Conservation (phyloP, 35 echinoderm and acorn worm species). For the Antedon bifida region DNA sequence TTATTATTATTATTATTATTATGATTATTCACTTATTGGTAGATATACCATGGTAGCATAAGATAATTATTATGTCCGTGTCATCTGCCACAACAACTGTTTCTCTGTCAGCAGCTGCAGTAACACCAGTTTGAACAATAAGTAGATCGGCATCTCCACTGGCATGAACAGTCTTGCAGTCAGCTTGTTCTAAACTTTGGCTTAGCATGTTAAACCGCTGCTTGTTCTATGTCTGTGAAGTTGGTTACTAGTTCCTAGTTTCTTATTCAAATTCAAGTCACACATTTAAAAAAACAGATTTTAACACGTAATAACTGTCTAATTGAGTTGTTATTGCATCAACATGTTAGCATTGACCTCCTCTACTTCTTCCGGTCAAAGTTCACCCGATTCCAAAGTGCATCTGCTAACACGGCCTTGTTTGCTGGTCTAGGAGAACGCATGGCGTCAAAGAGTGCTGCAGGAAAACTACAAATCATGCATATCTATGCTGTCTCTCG, state of each 20-base stretch:
- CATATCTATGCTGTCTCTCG: neutral
- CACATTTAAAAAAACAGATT: no score
- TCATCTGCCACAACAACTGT: constrained; percentile 13
- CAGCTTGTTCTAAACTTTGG: neutral
- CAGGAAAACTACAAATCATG: neutral
- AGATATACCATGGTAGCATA: constrained; percentile 9
- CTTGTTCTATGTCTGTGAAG: neutral
- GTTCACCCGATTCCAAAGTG: no score
- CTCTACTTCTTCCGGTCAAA: no score
- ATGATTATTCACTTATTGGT: no score
- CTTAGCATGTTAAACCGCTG: constrained; percentile 4
- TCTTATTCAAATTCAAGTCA: no score
- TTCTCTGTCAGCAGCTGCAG: neutral
- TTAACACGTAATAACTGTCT: no score
- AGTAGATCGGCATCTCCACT: constrained; percentile 12
- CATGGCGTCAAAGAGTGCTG: neutral
- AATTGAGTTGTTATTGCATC: no score
- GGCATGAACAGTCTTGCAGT: neutral
- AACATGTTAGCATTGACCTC: no score
- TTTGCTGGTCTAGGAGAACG: neutral
- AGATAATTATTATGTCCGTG: neutral
- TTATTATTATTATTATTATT: no score
- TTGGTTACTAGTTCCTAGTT: constrained; percentile 8
- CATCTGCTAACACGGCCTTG: neutral
- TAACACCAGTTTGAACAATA: constrained; percentile 1